phyloP scores from a whole-genome alignment of 1,140 invertebrate genomes.

The Popillia japonica region DNA sequence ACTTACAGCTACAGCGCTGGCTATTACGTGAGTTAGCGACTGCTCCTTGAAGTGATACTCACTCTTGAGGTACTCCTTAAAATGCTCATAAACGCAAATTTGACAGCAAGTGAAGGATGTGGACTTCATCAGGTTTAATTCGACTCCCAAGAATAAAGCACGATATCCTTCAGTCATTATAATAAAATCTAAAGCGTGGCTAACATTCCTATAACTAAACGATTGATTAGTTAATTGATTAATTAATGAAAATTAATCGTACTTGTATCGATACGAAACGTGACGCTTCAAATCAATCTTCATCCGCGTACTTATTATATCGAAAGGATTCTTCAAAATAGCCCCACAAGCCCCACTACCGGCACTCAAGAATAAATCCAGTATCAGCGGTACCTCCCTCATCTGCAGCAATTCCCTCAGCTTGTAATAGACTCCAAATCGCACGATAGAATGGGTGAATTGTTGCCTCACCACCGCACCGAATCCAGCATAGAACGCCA shows the following conservation, averaged over 20 bases:
- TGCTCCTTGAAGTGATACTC: not conserved
- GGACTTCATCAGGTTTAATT: not conserved
- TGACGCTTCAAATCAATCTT: not conserved
- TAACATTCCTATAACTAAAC: not conserved
- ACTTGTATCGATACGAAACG: too few relatives aligned
- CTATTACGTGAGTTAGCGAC: not conserved
- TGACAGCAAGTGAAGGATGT: not conserved
- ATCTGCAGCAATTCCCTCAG: not conserved
- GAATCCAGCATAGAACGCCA: not conserved
- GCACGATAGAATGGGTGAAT: not conserved
- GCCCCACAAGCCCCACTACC: not conserved
- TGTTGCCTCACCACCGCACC: not conserved
- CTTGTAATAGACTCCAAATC: constrained; percentile 23
- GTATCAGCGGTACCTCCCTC: not conserved
- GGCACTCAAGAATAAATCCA: not conserved
- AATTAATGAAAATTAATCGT: not conserved
- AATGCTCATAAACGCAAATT: constrained; percentile 2
- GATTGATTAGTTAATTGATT: too few relatives aligned
- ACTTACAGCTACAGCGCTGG: constrained; percentile 11
- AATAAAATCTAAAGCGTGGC: not conserved
- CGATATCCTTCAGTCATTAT: not conserved
- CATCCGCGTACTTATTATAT: constrained; percentile 5
- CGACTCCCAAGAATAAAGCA: not conserved
- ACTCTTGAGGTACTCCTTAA: not conserved
- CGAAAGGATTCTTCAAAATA: not conserved